Evolutionary conservation across 2,797 vertebrate species (phyloP).

Genomic region (Prionace glauca): DNA sequence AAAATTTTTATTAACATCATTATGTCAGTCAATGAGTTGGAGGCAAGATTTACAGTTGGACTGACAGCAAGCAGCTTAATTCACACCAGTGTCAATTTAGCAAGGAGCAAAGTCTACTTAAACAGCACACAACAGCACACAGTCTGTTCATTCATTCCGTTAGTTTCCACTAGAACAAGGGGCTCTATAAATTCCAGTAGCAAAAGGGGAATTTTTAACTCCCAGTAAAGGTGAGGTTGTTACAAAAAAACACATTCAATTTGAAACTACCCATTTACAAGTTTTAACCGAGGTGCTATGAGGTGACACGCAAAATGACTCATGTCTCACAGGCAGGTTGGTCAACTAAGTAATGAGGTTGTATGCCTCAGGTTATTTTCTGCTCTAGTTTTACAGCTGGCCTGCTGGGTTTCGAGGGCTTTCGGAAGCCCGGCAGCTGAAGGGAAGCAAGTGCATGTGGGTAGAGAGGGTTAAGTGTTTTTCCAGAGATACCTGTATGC

Average conservation of each 20-base stretch:
- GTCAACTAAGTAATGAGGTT: background rate
- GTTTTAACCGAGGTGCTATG: background rate
- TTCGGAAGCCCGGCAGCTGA: background rate
- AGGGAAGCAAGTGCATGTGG: background rate
- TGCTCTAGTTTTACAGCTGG: background rate
- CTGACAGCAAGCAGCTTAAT: background rate
- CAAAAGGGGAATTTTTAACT: background rate
- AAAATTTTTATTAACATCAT: background rate
- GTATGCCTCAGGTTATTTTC: background rate
- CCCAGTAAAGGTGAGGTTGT: background rate
- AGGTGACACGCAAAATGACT: background rate
- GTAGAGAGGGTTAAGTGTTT: background rate
- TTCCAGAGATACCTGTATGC: background rate
- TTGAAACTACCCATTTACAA: background rate
- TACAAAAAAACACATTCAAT: background rate
- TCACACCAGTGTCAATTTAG: background rate
- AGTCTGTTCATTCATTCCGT: background rate
- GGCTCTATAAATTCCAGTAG: background rate
- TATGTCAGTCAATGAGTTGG: background rate
- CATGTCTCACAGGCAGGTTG: background rate
- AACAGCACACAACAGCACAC: background rate
- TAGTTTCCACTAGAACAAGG: background rate
- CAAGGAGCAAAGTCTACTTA: background rate
- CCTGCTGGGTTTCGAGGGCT: background rate
- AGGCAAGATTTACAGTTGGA: background rate